Evolutionary conservation across 2,888 invertebrate genomes (phyloP).

Genomic region (Apodemia duryi): DNA sequence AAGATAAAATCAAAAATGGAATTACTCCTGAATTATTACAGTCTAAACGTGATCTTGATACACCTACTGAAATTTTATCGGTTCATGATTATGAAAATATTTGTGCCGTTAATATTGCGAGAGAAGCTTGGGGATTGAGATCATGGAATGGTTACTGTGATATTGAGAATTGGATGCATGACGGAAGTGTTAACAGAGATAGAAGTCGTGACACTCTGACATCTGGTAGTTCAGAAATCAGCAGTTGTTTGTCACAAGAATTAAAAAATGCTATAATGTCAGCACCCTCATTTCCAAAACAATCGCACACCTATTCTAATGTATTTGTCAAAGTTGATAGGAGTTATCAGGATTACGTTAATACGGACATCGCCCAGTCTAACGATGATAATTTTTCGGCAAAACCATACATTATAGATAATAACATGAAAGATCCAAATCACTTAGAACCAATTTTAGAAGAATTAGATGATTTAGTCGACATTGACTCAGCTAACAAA

Average conservation of each 20-base stretch:
- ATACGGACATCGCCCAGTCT: conserved; percentile 70
- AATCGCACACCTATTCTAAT: conserved; percentile 67
- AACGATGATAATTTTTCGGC: conserved; percentile 74
- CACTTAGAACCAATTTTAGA: conserved; percentile 77
- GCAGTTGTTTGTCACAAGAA: conserved; percentile 69
- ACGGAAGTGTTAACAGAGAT: conserved; percentile 80
- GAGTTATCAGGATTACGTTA: conserved; percentile 73
- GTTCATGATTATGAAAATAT: conserved; percentile 84
- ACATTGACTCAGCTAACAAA: conserved; percentile 58
- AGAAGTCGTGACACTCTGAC: conserved; percentile 78
- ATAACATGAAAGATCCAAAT: conserved; percentile 65
- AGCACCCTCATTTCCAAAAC: conserved; percentile 68
- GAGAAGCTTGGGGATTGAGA: conserved; percentile 82
- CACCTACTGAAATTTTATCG: conserved; percentile 79
- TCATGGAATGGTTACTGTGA: conserved; percentile 83
- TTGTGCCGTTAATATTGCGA: conserved; percentile 81
- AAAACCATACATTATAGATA: conserved; percentile 76
- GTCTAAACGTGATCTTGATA: conserved; percentile 70
- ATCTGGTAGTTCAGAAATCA: conserved; percentile 78
- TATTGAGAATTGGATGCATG: conserved; percentile 82
- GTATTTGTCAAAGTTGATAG: conserved; percentile 68
- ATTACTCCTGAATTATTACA: conserved; percentile 49
- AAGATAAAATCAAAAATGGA: conserved; percentile 62
- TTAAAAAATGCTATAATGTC: conserved; percentile 63
- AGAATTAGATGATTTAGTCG: conserved; percentile 78